Evolutionary conservation across 2,797 vertebrate genomes (phyloP), one percentile per base, ranked within the genome.

Genomic region (Octomys mimax): DNA sequence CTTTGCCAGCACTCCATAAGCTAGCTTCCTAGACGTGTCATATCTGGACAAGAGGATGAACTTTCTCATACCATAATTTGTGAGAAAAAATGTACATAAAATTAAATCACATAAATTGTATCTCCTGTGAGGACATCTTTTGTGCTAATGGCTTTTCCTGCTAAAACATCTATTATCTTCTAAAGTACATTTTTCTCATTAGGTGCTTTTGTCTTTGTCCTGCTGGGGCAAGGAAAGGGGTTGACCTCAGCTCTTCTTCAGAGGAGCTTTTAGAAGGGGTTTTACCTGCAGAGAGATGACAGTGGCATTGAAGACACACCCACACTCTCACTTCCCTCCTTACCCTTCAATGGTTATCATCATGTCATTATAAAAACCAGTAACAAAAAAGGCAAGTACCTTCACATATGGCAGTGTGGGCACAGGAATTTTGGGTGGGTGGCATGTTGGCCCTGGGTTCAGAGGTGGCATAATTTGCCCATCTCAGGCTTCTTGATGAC

Each of bases 41-140:
- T 31, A 0, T 42, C n/a, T 54, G 16, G 5, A 49, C 66, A 70
- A 11, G 49, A 18, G 12, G 12, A 9, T n/a, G 6, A 13, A 2
- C 24, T 9, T 5, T 33, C 39, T 31, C 42, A 18, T 5, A 39
- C 21, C 4, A 18, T 28, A 21, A 22, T 26, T 22, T 13, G 19
- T n/a, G 18, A 19, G 21, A 59, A 73, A 46, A 0, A n/a, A 39
- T 61, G 2, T 10, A 7, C 49, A 49, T 49, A 49, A 49, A 49
- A 49, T 49, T 49, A 49, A 49, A 49, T 11, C 8, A 49, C 11
- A 49, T 49, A 49, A 49, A 49, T 49, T 49, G 49, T 49, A n/a
- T 28, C 46, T 13, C 13, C 0, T 5, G 5, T 6, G 26, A 21
- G 28, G 26, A 9, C 39, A 33, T 28, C 46, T 9, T 19, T 0